Evolutionary conservation across 2,113 vertebrate genomes (phyloP).

Genomic region (Cyprichromis sp.): DNA sequence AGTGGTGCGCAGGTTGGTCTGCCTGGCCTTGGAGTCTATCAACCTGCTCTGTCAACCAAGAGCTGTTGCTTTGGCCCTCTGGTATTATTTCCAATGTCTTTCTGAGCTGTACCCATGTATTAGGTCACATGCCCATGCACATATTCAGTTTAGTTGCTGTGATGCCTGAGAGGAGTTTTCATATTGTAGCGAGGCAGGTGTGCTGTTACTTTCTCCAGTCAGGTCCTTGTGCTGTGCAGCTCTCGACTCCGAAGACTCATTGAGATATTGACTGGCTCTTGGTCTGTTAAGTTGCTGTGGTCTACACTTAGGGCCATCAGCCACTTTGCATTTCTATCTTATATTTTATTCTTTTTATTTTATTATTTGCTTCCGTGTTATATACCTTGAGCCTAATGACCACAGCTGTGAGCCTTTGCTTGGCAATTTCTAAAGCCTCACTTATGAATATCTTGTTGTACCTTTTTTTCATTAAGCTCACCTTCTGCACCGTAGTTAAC

Average conservation of each 20-base stretch:
- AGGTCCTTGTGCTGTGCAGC: not conserved
- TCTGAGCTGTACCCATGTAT: not conserved
- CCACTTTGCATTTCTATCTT: not conserved
- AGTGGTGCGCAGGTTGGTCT: not conserved
- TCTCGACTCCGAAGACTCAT: not conserved
- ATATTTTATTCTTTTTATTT: not conserved
- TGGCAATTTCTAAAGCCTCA: not conserved
- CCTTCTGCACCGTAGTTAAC: not conserved
- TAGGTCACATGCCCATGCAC: not conserved
- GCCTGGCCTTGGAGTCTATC: not conserved
- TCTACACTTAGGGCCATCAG: not conserved
- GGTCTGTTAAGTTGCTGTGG: accelerated
- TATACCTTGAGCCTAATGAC: not conserved
- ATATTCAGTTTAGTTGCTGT: not conserved
- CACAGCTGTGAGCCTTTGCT: not conserved
- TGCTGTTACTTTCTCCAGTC: not conserved
- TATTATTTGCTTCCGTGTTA: not conserved
- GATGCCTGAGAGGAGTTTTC: not conserved
- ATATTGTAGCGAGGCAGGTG: not conserved
- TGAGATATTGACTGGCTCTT: not conserved
- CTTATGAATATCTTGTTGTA: accelerated
- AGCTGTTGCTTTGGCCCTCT: not conserved
- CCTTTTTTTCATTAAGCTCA: not conserved
- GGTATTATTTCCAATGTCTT: not conserved
- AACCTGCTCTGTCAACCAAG: not conserved